These are phyloP conservation scores for Chirona hameri DNA, from an alignment of 2,888 invertebrate species.

Conservation along the genomic window DNA sequence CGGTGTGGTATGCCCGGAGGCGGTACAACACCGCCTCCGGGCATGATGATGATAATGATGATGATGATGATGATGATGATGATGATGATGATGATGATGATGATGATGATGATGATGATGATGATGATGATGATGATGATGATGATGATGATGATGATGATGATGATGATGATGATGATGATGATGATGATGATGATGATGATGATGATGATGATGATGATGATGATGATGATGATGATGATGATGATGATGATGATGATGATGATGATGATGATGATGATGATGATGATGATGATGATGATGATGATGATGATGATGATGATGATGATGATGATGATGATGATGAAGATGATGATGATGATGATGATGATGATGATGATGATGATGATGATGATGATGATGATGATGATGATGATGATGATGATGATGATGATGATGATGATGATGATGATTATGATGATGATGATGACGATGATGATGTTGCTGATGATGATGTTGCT, in stretches of 20 bases:
- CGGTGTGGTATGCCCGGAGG: too few species aligned
- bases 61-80: slow-evolving; percentile 22
- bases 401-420: slow-evolving; percentile 22
- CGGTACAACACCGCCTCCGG: too few species aligned
- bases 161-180: slow-evolving; percentile 22
- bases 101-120: slow-evolving; percentile 22
- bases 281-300: slow-evolving; percentile 22
- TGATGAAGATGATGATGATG: slow-evolving; percentile 12
- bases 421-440: slow-evolving; percentile 22
- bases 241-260: slow-evolving; percentile 22
- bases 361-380: slow-evolving; percentile 22
- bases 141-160: slow-evolving; percentile 22
- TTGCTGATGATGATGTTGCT: too few species aligned
- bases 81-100: slow-evolving; percentile 22
- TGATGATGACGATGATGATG: too few species aligned
- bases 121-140: slow-evolving; percentile 22
- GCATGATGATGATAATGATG: slow-evolving; percentile 7
- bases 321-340: slow-evolving; percentile 22
- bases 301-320: slow-evolving; percentile 22
- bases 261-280: slow-evolving; percentile 22
- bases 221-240: slow-evolving; percentile 22
- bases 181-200: slow-evolving; percentile 22
- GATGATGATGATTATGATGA: too few species aligned
- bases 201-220: slow-evolving; percentile 22
- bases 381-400: slow-evolving; percentile 22